Conservation (phyloP, 2,888 invertebrate genomes). For the Gasteruption jaculator region DNA sequence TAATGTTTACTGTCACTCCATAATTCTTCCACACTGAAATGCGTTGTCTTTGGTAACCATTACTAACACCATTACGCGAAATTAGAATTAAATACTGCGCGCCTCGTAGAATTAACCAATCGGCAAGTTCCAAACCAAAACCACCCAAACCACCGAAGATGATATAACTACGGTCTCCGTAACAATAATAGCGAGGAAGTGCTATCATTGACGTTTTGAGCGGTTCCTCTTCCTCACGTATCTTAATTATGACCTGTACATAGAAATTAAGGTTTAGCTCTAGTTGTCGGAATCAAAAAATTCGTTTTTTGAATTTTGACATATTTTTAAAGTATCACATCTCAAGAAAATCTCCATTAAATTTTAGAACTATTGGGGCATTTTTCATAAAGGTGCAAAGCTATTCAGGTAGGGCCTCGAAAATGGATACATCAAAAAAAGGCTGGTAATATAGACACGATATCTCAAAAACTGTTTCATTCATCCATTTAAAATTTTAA, state of each 20-base stretch:
- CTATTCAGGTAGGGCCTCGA: too few relatives aligned
- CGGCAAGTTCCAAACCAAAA: conserved; percentile 80
- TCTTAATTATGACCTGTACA: conserved; percentile 37
- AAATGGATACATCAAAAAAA: too few relatives aligned
- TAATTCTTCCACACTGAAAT: conserved; percentile 63
- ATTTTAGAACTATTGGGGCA: too few relatives aligned
- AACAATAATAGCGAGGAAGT: conserved; percentile 54
- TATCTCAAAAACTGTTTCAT: too few relatives aligned
- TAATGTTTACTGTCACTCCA: conserved; percentile 64
- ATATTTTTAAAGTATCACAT: too few relatives aligned
- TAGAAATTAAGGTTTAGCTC: conserved; percentile 4
- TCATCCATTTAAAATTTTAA: too few relatives aligned
- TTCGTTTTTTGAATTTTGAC: too few relatives aligned
- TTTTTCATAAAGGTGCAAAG: too few relatives aligned
- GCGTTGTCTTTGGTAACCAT: conserved; percentile 74
- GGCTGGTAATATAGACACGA: too few relatives aligned
- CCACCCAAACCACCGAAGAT: conserved; percentile 81
- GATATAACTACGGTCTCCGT: conserved; percentile 56
- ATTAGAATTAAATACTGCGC: conserved; percentile 72
- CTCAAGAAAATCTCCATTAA: too few relatives aligned
- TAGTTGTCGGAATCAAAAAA: too few relatives aligned
- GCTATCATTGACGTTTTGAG: conserved; percentile 42
- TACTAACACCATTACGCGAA: conserved; percentile 70
- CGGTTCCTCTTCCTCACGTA: conserved; percentile 30
- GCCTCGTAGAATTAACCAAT: conserved; percentile 78